Percentiles rank a stretch among this genome's conserved stretches.
These are phyloP conservation scores for Cylindroiulus punctatus DNA, from an alignment of 2,888 invertebrate genomes.

Conservation along the genomic window DNA sequence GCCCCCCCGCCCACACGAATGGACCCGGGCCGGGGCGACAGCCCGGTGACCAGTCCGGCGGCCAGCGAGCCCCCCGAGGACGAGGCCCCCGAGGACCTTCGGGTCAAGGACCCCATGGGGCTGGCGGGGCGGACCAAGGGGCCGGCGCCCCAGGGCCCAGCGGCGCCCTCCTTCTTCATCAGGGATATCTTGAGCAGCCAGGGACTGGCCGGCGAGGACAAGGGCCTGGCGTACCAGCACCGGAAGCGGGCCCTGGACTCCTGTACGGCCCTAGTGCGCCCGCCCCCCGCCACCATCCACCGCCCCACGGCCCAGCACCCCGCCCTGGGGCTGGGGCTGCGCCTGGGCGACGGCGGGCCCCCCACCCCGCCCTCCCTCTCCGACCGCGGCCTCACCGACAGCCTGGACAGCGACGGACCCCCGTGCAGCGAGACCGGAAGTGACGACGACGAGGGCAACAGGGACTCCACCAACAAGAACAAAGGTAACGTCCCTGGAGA, in stretches of 20 bases:
- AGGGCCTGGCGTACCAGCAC: conserved; percentile 20
- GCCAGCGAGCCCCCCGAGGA: conserved; percentile 37
- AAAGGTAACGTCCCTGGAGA: conserved; percentile 31
- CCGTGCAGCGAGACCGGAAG: conserved; percentile 50
- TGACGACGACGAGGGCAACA: conserved; percentile 49
- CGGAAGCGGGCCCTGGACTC: conserved; percentile 50
- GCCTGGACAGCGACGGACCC: conserved; percentile 54
- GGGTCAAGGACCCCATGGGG: conserved; percentile 47
- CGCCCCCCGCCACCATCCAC: conserved; percentile 23
- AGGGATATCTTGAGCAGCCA: conserved; percentile 52
- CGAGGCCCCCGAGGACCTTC: conserved; percentile 39
- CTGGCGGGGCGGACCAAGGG: neutral
- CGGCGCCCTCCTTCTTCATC: conserved; percentile 54
- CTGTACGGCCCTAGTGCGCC: neutral
- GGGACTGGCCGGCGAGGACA: neutral
- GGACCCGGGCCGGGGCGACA: conserved; percentile 37
- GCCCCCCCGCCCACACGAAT: neutral
- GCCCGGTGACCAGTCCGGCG: neutral
- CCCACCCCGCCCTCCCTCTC: conserved; percentile 47
- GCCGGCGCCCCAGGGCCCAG: neutral
- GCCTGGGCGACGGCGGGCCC: neutral
- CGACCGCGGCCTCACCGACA: conserved; percentile 40
- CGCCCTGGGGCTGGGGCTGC: neutral
- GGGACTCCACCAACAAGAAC: conserved; percentile 21
- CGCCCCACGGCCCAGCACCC: conserved; percentile 50